phyloP scores from a whole-genome alignment of 2,888 invertebrate species.

The Meandrusa payeni region DNA sequence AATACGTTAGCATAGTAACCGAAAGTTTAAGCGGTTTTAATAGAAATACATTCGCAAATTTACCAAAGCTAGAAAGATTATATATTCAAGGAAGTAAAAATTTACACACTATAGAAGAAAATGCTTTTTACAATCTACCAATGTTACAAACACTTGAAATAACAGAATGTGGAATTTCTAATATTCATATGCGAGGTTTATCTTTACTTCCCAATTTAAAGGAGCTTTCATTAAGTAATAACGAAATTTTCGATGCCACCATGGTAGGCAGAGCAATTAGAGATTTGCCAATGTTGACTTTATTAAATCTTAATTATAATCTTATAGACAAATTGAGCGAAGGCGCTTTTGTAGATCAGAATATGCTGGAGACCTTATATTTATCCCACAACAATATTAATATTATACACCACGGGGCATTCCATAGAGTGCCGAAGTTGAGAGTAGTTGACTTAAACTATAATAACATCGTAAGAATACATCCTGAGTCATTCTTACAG shows the following conservation, averaged over 20 bases:
- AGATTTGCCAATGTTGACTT: slow-evolving; percentile 87
- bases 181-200: slow-evolving; percentile 89
- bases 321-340: slow-evolving; percentile 86
- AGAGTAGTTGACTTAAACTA: slow-evolving; percentile 88
- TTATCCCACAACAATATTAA: slow-evolving; percentile 87
- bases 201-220: slow-evolving; percentile 85
- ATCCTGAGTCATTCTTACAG: slow-evolving; percentile 90
- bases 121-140: slow-evolving; percentile 85
- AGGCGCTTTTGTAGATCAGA: slow-evolving; percentile 89
- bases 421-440: slow-evolving; percentile 88
- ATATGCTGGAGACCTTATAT: slow-evolving; percentile 84
- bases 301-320: slow-evolving; percentile 86
- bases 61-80: slow-evolving; percentile 87
- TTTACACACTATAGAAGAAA: slow-evolving; percentile 85
- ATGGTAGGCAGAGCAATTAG: slow-evolving; percentile 89
- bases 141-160: slow-evolving; percentile 87
- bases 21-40: slow-evolving; percentile 83
- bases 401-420: slow-evolving; percentile 89
- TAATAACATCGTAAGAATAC: slow-evolving; percentile 88
- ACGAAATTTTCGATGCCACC: slow-evolving; percentile 88
- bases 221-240: slow-evolving; percentile 86
- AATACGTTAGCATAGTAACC: slow-evolving; percentile 88
- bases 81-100: slow-evolving; percentile 86
- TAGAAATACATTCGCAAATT: slow-evolving; percentile 84
- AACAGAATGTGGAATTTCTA: slow-evolving; percentile 86